phyloP scores from a whole-genome alignment of 2,113 vertebrate species.

The Melospiza melodia region DNA sequence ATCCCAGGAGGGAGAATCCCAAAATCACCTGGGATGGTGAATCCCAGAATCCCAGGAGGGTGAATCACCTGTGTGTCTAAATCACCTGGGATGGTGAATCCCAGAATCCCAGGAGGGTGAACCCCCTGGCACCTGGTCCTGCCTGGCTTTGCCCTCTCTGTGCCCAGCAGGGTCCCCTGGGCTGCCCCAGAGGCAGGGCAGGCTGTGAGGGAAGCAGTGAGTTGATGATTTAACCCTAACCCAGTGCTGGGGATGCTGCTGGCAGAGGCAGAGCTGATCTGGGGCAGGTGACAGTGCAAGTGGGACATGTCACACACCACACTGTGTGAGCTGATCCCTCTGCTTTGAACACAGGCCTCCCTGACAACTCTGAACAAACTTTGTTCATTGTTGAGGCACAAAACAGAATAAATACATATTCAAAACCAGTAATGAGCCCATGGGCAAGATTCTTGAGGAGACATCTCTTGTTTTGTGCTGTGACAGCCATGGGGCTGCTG shows the following conservation, averaged over 20 bases:
- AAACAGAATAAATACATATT: constrained; percentile 46
- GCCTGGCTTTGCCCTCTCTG: not conserved
- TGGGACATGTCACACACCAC: not conserved
- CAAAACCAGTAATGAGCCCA: not conserved
- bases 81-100: too few species aligned
- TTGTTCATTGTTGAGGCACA: not conserved
- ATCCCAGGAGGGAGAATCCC: too few species aligned
- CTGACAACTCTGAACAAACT: not conserved
- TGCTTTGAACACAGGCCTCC: not conserved
- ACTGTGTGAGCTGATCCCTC: not conserved
- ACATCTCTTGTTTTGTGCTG: not conserved
- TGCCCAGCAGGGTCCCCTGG: not conserved
- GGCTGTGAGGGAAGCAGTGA: accelerated
- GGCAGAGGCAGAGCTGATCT: not conserved
- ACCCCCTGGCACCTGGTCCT: not conserved
- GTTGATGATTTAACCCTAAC: too few species aligned
- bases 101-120: too few species aligned
- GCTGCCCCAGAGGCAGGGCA: not conserved
- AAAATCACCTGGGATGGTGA: too few species aligned
- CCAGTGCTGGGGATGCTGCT: not conserved
- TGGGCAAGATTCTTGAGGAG: not conserved
- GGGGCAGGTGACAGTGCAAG: not conserved
- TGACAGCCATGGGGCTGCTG: not conserved
- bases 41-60: too few species aligned
- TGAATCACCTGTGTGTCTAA: too few species aligned